Evolutionary conservation across 37 sponge, comb jelly and placozoan genomes (phyloP).

Genomic region (Agelas oroides): DNA sequence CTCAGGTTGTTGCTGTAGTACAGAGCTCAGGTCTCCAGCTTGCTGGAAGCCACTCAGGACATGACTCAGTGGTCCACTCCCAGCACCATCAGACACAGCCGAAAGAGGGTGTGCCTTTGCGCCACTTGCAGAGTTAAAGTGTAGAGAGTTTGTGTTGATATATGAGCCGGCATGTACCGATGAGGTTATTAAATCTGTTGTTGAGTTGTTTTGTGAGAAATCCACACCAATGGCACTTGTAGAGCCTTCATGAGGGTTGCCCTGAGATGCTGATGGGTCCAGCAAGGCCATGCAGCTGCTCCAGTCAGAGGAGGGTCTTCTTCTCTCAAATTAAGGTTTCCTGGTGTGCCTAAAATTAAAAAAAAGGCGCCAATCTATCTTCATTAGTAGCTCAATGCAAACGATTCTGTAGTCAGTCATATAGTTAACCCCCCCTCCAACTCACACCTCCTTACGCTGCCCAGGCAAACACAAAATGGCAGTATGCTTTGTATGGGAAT

Average conservation of each 20-base stretch:
- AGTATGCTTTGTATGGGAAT: too few species aligned
- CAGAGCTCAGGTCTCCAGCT: conserved; percentile 11
- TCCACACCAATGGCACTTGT: not conserved
- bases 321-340: not conserved
- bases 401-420: not conserved
- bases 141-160: too few species aligned
- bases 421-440: too few species aligned
- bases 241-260: not conserved
- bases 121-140: too few species aligned
- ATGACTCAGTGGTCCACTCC: not conserved
- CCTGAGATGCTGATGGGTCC: not conserved
- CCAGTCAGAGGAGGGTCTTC: not conserved
- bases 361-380: conserved; percentile 3
- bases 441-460: too few species aligned
- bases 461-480: too few species aligned
- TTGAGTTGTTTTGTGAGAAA: not conserved
- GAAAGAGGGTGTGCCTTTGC: too few species aligned
- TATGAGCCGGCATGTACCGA: not conserved
- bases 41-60: conserved; percentile 18
- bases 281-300: not conserved
- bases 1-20: conserved; percentile 43
- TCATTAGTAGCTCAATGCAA: not conserved
- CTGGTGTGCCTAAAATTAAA: not conserved
- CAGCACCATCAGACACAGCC: too few species aligned
- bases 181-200: not conserved